Base-by-base conservation (phyloP, 2,888 invertebrate genomes). In the Lordiphosa fenestrarum region DNA sequence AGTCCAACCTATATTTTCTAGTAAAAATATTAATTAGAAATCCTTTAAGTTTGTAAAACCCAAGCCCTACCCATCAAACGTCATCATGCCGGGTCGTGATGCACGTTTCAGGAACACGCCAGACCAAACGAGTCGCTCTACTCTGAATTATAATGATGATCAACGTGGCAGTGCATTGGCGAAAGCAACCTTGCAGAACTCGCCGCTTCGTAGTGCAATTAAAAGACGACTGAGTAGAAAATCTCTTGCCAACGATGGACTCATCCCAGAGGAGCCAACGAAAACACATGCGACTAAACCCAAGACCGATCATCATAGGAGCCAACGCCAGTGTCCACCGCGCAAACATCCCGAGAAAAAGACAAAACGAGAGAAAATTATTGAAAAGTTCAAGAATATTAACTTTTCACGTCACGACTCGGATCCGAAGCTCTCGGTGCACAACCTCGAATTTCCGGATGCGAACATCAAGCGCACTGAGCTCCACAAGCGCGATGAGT, bases 401-500 rank as follows among this genome's bases (percentile, higher is more conserved):
- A 69, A 80, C n/a, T 81, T 77, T 35, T 67, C 70, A 0, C 41
- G 36, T 0, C 59, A 65, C 0, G 68, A 73, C 13, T 77, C 84
- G 25, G 56, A 69, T 15, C 40, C 56, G 0, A 10, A 49, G 30
- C 9, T 84, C 33, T 66, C 77, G 0, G 72, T 85, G 10, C 85
- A 87, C 53, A 86, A 66, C 4, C 40, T 86, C 0, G 70, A 86
- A 54, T 83, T 87, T 52, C 73, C 85, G 0, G 71, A 76, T 37
- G 64, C 25, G 3, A 69, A 67, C 7, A 12, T 62, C 0, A 55
- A 59, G 15, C 68, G 69, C 0, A 84, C 80, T 0, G 67, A 84
- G 4, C 35, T 81, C 13, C 61, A 54, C 5, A 60, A 33, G 9
- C 73, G 70, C 1, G 58, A 80, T 25, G 70, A 42, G 3, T 80